Evolutionary conservation across 2,113 vertebrate species (phyloP), one percentile per base, ranked within the genome.

Genomic region (Urocolius indicus): DNA sequence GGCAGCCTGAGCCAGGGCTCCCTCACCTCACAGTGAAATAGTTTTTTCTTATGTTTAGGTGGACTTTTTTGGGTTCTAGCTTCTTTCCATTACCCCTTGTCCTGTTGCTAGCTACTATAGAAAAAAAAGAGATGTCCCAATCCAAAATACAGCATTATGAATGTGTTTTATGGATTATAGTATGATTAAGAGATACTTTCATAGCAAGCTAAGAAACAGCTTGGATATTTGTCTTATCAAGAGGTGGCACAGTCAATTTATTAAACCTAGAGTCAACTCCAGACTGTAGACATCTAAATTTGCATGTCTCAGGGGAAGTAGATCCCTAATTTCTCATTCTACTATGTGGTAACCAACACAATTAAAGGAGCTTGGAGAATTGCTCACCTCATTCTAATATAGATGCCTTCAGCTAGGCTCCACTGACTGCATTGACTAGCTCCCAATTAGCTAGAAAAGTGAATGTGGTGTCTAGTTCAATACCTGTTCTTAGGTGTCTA

Each of bases 361-460:
- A 72, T n/a, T 18, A 79, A 93, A 79, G 6, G 62, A 69, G n/a
- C 29, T 21, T 73, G 20, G 66, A 80, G 71, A 87, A 76, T 66
- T 82, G 16, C 16, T 80, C 15, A 49, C 4, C n/a, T 86, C 16
- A 8, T 13, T 85, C 15, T 80, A 80, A 58, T 32, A n/a, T 1
- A 76, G 36, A 76, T 5, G 6, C 27, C 69, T 85, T 87, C 62
- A 91, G 58, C 36, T 46, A 83, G 36, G 75, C 75, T 93, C 18
- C 78, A 54, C 36, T 83, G 82, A 85, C 78, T 93, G 24, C 41
- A 46, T 83, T 95, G 84, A 87, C 82, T 66, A 93, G 18, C 75
- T 83, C 36, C 72, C 54, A 91, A 69, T 94, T 96, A 95, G 20
- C 78, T 62, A 62, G 36, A 58, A 92, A 96, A 92, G 34, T 71